Base-by-base conservation (phyloP, 2,113 vertebrate species). In the Glaucomys volans region DNA sequence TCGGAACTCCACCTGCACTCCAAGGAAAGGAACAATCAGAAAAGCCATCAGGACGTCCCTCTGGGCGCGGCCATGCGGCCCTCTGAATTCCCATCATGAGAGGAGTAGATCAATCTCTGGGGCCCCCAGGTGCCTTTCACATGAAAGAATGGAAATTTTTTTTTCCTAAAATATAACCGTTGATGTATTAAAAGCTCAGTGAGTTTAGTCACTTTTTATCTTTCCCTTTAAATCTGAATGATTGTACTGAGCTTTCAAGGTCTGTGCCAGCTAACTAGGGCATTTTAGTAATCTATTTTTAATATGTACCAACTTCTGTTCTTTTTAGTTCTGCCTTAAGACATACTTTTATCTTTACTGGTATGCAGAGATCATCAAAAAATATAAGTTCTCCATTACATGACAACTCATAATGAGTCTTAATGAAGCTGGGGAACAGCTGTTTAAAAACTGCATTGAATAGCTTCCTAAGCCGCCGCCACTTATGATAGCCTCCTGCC, bases 331-430 rank as follows among this genome's bases (percentile, higher is more conserved):
- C 98, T 98, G 98, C 98, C 98, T 98, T 98, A 99, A 98, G 98
- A 99, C 97, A 99, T 98, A 97, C 98, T 99, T 99, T 98, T 98
- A 98, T 98, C 99, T 98, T 98, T 97, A 98, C 97, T 98, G 97
- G 97, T 98, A 98, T 98, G 98, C 98, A 98, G 97, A 98, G 98
- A 98, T 98, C 98, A 98, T 98, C 98, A 95, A 93, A 98, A 99
- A 98, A 98, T 98, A 97, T 95, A 98, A 98, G 98, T 98, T 98
- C 98, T 97, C 97, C 95, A 98, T 98, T 98, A 98, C 98, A 98
- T 98, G 98, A 98, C 98, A 99, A 98, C 97, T 98, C 97, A 97
- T 98, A 99, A 99, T 99, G 98, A 99, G 98, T 97, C 98, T 98
- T 99, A 99, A 99, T 98, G 99, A 99, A 98, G 98, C 98, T 94